Evolutionary conservation across 1,140 invertebrate species (phyloP).

Genomic region (Cherax quadricarinatus): DNA sequence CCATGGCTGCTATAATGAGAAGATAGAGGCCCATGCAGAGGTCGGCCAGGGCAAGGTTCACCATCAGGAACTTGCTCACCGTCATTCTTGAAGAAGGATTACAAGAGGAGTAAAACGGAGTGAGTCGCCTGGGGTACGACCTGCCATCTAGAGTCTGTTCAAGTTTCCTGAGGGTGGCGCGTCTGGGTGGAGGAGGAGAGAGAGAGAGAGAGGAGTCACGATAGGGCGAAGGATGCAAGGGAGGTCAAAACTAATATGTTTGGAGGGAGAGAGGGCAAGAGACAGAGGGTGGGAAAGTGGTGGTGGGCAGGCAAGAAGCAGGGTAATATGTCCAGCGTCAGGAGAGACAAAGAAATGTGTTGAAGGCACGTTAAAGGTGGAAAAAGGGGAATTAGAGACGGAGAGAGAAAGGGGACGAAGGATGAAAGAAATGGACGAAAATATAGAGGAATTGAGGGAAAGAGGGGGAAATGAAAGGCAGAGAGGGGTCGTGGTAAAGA

Average conservation of each 20-base stretch:
- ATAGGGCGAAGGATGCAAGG: background rate
- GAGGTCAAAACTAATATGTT: background rate
- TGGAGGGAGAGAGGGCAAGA: slow-evolving; percentile 27
- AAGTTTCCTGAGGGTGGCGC: slow-evolving; percentile 35
- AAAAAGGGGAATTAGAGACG: background rate
- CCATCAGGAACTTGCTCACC: slow-evolving; percentile 89
- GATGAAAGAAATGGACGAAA: background rate
- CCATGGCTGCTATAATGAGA: slow-evolving; percentile 88
- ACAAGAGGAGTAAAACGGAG: slow-evolving; percentile 50
- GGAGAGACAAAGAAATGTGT: background rate
- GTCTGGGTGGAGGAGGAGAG: slow-evolving; percentile 39
- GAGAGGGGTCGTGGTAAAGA: background rate
- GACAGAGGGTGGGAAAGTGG: background rate
- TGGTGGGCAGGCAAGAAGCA: background rate
- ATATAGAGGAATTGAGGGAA: background rate
- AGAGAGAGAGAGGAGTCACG: slow-evolving; percentile 21
- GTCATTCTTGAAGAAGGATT: slow-evolving; percentile 77
- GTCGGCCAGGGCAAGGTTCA: slow-evolving; percentile 93
- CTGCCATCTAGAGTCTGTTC: slow-evolving; percentile 37
- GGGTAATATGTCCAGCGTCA: background rate
- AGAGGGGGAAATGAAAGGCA: background rate
- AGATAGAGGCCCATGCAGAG: slow-evolving; percentile 90
- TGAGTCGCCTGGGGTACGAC: slow-evolving; percentile 4
- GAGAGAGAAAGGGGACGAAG: background rate
- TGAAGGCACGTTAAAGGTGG: background rate